These are phyloP conservation scores for Synanthedon vespiformis DNA, from an alignment of 2,888 invertebrate genomes.

Conservation along the genomic window DNA sequence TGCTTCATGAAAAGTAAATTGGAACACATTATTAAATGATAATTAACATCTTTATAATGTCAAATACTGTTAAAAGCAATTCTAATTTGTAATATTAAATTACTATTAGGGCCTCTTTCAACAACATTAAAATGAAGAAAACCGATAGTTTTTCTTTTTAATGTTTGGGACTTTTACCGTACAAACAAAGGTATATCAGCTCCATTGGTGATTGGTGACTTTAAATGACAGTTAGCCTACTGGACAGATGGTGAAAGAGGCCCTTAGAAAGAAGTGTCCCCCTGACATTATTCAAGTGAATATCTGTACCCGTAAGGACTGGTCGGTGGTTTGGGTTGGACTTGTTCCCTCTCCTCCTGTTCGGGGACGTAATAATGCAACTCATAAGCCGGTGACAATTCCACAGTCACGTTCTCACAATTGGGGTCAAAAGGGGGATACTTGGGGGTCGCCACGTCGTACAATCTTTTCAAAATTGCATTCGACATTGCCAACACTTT, in stretches of 20 bases:
- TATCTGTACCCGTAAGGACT: conserved; percentile 21
- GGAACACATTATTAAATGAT: too few species aligned
- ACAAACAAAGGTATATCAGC: too few species aligned
- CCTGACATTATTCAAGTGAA: conserved; percentile 15
- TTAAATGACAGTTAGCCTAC: too few species aligned
- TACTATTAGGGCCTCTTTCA: too few species aligned
- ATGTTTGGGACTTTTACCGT: too few species aligned
- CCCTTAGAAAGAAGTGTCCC: conserved; percentile 1
- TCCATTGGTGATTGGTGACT: too few species aligned
- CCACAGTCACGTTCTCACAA: conserved; percentile 40
- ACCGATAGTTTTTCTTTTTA: too few species aligned
- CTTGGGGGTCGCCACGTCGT: conserved; percentile 13
- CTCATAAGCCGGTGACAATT: conserved; percentile 54
- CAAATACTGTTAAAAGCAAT: too few species aligned
- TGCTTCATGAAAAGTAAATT: too few species aligned
- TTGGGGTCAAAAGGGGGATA: conserved; percentile 25
- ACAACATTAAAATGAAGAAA: too few species aligned
- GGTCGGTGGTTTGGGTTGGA: conserved; percentile 18
- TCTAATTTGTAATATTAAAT: neutral
- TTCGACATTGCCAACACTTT: conserved; percentile 29
- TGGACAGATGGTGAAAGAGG: too few species aligned
- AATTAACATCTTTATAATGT: too few species aligned
- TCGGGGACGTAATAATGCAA: conserved; percentile 58
- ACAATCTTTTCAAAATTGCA: conserved; percentile 36
- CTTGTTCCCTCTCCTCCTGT: conserved; percentile 41